Evolutionary conservation across 2,797 vertebrate species (phyloP), one percentile per base, ranked within the genome.

Genomic region (Darevskia mixta): DNA sequence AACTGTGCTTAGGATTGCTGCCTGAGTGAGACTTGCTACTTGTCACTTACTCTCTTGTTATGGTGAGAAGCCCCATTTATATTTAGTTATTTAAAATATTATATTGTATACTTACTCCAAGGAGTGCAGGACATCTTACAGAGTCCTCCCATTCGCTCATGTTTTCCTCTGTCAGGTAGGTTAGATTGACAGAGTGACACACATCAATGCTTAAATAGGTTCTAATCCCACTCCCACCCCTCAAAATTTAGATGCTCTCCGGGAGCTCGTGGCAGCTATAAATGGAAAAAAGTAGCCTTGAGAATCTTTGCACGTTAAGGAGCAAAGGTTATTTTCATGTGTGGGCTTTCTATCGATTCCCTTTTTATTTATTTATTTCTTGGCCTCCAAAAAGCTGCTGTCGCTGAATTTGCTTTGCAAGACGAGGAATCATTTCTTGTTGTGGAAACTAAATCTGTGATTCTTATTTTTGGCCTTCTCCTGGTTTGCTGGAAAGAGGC

Each of bases 241-340:
- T 27, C 35, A 23, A n/a, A 73, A 10, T n/a, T n/a, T 77, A 45
- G 38, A 66, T 43, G 15, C 27, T 10, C n/a, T 27, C 1, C 15
- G n/a, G 11, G 66, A 66, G 20, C 8, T 35, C 3, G 17, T 43
- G 38, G 35, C 43, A 58, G 66, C 35, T 58, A 85, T 35, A 72
- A 18, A 27, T 20, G 32, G 13, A 55, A 25, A 92, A 92, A 92
- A 91, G 79, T 0, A 77, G 13, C 86, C 77, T 90, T 90, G 86
- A 86, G 20, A 89, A 73, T 91, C 86, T 90, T 91, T 89, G 82
- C 83, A 88, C 89, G 64, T 92, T 93, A 93, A 94, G 91, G 92
- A 87, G 90, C 92, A 93, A 92, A 89, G 61, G 90, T 92, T 86
- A 79, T 93, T 93, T 92, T 90, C 93, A 93, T 89, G 79, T 90